These are phyloP conservation scores for Halictus quadricinctus DNA, from an alignment of 2,888 invertebrate species.

Conservation along the genomic window DNA sequence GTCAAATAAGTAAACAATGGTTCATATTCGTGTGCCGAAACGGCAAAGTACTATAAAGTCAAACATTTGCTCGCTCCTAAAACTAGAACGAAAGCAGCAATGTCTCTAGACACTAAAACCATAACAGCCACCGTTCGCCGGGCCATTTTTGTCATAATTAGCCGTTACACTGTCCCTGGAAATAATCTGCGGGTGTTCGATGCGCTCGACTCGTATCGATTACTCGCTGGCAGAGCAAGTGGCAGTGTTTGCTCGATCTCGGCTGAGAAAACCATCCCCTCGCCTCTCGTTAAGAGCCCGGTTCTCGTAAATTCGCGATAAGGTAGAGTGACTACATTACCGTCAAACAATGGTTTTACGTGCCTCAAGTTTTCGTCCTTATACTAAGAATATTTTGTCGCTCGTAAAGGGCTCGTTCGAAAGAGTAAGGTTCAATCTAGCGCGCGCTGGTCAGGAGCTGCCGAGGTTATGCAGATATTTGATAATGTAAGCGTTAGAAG, in stretches of 20 bases:
- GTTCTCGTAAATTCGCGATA: no score
- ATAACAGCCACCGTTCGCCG: background rate
- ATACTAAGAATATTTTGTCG: no score
- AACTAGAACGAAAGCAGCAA: background rate
- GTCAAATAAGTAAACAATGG: constrained; percentile 3
- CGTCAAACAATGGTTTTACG: no score
- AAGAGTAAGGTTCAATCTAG: no score
- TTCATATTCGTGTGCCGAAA: background rate
- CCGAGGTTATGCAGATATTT: no score
- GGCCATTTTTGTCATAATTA: background rate
- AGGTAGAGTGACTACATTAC: no score
- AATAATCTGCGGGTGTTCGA: background rate
- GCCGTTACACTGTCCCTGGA: background rate
- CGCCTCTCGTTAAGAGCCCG: background rate
- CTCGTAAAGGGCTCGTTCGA: no score
- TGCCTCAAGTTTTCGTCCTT: no score
- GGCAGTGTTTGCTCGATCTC: background rate
- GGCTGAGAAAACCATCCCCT: constrained; percentile 4
- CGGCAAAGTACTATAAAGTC: background rate
- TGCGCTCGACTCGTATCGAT: constrained; percentile 7
- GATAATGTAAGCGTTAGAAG: no score
- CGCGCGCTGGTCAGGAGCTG: no score
- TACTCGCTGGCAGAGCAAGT: background rate
- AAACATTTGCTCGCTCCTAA: background rate
- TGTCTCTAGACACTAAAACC: background rate